Percentiles rank a stretch among this genome's conserved stretches.
Evolutionary conservation across 2,113 vertebrate species (phyloP).

Genomic region (Pristiophorus japonicus): DNA sequence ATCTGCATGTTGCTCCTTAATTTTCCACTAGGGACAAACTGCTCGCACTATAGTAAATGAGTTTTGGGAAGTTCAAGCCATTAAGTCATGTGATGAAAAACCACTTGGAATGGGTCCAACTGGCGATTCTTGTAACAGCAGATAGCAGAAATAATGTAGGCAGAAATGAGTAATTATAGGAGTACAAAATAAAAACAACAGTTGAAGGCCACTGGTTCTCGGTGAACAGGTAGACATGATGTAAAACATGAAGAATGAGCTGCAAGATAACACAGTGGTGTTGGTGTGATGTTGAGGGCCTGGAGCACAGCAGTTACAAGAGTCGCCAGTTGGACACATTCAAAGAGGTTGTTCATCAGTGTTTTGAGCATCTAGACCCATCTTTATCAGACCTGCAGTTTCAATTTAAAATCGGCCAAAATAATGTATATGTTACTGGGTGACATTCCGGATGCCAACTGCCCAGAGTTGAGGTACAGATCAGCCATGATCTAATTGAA

Average conservation of each 20-base stretch:
- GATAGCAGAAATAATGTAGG: background rate
- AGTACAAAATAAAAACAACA: background rate
- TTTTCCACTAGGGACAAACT: no score
- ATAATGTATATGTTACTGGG: background rate
- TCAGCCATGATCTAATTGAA: no score
- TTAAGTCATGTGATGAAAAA: no score
- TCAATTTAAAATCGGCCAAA: background rate
- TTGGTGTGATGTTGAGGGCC: background rate
- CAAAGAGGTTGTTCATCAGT: no score
- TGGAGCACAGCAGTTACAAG: no score
- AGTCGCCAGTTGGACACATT: no score
- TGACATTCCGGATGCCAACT: background rate
- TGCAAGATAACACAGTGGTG: background rate
- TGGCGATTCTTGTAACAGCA: background rate
- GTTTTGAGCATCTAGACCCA: background rate
- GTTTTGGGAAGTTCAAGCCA: no score
- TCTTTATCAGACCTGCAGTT: background rate
- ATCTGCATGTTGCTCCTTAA: no score
- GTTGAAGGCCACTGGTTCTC: no score
- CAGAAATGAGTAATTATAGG: background rate
- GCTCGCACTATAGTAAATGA: no score
- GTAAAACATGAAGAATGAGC: background rate
- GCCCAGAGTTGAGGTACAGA: no score
- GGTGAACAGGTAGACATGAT: background rate
- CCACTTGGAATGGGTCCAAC: background rate